phyloP scores from a whole-genome alignment of 1,140 invertebrate species.

The Pomacea maculata region DNA sequence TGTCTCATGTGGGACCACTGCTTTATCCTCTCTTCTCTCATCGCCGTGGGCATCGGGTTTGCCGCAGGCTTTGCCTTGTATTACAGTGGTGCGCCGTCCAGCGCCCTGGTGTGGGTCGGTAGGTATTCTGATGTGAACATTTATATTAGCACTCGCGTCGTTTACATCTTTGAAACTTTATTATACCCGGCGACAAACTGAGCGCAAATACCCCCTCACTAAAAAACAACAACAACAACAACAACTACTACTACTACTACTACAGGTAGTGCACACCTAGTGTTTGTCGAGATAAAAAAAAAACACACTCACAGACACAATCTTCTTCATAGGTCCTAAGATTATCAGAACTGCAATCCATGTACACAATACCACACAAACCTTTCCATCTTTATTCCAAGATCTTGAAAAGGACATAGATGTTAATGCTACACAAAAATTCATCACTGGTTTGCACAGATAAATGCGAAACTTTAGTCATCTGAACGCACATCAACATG shows the following conservation, averaged over 20 bases:
- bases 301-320: constrained; percentile 12
- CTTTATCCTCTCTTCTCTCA: not conserved
- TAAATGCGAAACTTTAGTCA: not conserved
- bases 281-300: not conserved
- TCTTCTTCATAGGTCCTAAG: not conserved
- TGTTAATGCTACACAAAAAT: not conserved
- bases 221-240: not conserved
- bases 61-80: constrained; percentile 12
- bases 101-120: constrained; percentile 8
- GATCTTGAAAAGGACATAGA: not conserved
- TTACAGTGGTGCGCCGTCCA: not conserved
- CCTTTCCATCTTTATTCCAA: not conserved
- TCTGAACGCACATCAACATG: not conserved
- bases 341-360: not conserved
- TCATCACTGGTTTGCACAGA: not conserved
- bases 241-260: too few relatives aligned
- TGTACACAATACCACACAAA: not conserved
- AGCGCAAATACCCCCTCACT: not conserved
- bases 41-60: not conserved
- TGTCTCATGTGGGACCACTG: constrained; percentile 3
- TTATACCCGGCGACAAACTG: not conserved
- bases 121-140: not conserved
- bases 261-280: not conserved
- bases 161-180: not conserved
- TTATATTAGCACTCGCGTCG: not conserved